phyloP scores from a whole-genome alignment of 2,113 vertebrate species.

The Turdus rufiventris region DNA sequence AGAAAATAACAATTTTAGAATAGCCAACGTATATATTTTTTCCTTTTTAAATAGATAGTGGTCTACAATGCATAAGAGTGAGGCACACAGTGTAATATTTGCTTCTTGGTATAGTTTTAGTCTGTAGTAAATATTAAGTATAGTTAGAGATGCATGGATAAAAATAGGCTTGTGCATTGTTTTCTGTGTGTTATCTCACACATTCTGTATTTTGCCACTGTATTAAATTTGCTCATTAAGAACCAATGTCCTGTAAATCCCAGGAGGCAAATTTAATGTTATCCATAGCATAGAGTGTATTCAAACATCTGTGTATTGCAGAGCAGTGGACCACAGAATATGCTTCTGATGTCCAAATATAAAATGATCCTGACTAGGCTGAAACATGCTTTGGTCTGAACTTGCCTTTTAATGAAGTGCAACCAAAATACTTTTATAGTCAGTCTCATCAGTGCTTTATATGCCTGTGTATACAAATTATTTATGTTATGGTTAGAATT shows the following conservation, averaged over 20 bases:
- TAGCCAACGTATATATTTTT: background rate
- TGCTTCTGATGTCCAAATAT: conserved; percentile 39
- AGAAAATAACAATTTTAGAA: background rate
- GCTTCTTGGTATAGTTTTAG: background rate
- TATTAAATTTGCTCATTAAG: conserved; percentile 63
- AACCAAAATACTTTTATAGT: conserved; percentile 18
- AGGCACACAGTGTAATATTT: background rate
- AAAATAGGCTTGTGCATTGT: background rate
- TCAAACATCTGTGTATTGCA: conserved; percentile 64
- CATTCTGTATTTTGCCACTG: conserved; percentile 35
- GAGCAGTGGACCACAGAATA: conserved; percentile 40
- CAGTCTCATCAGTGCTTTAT: background rate
- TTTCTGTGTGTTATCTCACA: conserved; percentile 5
- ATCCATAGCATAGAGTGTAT: conserved; percentile 7
- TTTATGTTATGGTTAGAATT: background rate
- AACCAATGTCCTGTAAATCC: conserved; percentile 58
- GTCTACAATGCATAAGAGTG: background rate
- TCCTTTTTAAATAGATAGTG: background rate
- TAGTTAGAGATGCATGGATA: background rate
- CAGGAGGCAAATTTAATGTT: conserved; percentile 26
- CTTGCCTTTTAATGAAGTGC: conserved; percentile 27
- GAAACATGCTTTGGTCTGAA: background rate
- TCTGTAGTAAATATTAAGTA: background rate
- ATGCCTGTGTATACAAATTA: background rate
- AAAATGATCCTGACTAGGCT: background rate